Conservation (phyloP, 2,113 vertebrate genomes). For the Suricata suricatta region DNA sequence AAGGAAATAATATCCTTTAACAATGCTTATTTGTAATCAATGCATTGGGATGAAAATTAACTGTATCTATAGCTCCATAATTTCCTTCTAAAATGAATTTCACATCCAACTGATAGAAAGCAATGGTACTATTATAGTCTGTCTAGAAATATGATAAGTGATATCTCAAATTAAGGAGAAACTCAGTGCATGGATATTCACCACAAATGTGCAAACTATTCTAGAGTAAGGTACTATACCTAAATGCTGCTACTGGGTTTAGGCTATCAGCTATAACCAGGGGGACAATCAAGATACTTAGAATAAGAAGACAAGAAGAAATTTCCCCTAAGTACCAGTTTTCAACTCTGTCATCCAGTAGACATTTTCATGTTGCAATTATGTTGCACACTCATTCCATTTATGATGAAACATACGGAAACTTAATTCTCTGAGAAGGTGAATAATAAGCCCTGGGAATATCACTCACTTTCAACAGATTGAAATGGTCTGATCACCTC, state of each 20-base stretch:
- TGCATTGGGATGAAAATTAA: background rate
- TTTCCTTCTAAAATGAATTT: slow-evolving; percentile 54
- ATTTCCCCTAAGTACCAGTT: background rate
- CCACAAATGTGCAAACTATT: background rate
- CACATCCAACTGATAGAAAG: background rate
- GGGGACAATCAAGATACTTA: background rate
- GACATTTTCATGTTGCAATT: slow-evolving; percentile 26
- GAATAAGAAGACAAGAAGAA: background rate
- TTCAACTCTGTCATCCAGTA: background rate
- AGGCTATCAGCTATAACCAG: slow-evolving; percentile 7
- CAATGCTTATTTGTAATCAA: background rate
- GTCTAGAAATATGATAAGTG: slow-evolving; percentile 13
- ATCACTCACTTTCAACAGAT: slow-evolving; percentile 58
- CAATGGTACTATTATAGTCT: background rate
- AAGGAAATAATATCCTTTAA: background rate
- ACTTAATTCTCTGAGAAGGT: slow-evolving; percentile 64
- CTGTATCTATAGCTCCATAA: slow-evolving; percentile 31
- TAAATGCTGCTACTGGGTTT: background rate
- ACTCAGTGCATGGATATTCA: background rate
- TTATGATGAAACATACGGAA: slow-evolving; percentile 72
- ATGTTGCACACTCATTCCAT: slow-evolving; percentile 22
- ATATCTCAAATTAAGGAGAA: slow-evolving; percentile 43
- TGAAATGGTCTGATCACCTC: slow-evolving; percentile 53
- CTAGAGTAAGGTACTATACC: background rate
- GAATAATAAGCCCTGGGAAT: slow-evolving; percentile 36